These are phyloP conservation scores for Pocillopora grandis DNA, from an alignment of 92 coral and sea anemone species.

Conservation along the genomic window DNA sequence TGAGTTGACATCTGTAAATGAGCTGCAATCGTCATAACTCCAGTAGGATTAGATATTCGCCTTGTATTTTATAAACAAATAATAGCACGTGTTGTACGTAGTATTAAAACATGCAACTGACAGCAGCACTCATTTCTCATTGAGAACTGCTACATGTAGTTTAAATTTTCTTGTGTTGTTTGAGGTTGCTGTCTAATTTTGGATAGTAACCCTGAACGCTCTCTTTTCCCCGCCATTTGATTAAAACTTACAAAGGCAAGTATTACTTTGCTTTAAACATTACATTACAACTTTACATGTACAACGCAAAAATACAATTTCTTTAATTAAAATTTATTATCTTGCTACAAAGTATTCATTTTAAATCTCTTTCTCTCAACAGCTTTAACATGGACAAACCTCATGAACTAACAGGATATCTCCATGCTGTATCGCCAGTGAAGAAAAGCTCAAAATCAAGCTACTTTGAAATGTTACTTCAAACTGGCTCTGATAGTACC, in stretches of 20 bases:
- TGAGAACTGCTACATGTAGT: background rate
- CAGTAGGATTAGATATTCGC: no score
- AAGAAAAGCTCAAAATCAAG: slow-evolving; percentile 49
- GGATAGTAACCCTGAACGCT: slow-evolving; percentile 3
- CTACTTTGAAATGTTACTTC: slow-evolving; percentile 45
- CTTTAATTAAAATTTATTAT: slow-evolving; percentile 1
- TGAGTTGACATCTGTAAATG: no score
- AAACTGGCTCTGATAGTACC: slow-evolving; percentile 33
- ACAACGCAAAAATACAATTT: background rate
- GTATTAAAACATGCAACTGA: no score
- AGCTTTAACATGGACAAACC: slow-evolving; percentile 28
- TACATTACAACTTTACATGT: slow-evolving; percentile 8
- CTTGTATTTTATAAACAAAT: no score
- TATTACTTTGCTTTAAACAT: background rate
- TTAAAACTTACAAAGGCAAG: background rate
- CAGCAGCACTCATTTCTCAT: background rate
- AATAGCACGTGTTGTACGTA: no score
- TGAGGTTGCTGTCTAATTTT: slow-evolving; percentile 1
- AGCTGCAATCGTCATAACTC: no score
- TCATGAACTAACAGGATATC: slow-evolving; percentile 36
- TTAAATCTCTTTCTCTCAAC: slow-evolving; percentile 28
- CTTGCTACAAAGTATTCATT: slow-evolving; percentile 9
- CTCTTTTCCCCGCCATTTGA: background rate
- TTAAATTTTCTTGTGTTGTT: slow-evolving; percentile 1
- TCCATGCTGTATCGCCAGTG: slow-evolving; percentile 34